Evolutionary conservation across 2,888 invertebrate genomes (phyloP).

Genomic region (Encarsia formosa): DNA sequence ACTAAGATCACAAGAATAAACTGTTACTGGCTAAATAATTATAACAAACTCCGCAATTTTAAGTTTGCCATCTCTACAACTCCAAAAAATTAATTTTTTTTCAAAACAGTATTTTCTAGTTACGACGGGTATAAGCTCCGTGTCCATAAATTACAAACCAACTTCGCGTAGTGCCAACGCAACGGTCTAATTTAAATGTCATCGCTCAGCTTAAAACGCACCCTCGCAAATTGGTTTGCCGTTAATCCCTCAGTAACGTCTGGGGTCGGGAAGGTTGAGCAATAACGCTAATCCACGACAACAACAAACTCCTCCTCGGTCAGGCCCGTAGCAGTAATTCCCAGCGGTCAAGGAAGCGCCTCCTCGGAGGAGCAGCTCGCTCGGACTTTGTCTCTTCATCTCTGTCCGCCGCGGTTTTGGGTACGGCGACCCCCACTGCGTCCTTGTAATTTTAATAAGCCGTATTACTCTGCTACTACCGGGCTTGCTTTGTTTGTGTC

Average conservation of each 20-base stretch:
- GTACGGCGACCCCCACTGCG: slow-evolving; percentile 13
- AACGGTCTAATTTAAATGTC: slow-evolving; percentile 13
- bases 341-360: slow-evolving; percentile 42
- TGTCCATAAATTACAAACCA: slow-evolving; percentile 1
- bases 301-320: slow-evolving; percentile 33
- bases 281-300: slow-evolving; percentile 48
- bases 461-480: slow-evolving; percentile 38
- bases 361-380: slow-evolving; percentile 27
- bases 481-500: too few relatives aligned
- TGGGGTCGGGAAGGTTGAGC: slow-evolving; percentile 36
- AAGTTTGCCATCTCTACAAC: too few relatives aligned
- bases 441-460: slow-evolving; percentile 50
- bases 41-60: too few relatives aligned
- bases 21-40: too few relatives aligned
- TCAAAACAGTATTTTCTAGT: slow-evolving; percentile 3
- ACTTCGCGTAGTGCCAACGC: background rate
- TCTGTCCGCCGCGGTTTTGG: slow-evolving; percentile 42
- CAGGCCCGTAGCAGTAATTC: slow-evolving; percentile 42
- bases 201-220: slow-evolving; percentile 10
- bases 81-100: too few relatives aligned
- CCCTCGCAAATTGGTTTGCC: slow-evolving; percentile 26
- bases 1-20: too few relatives aligned
- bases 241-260: slow-evolving; percentile 37
- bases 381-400: slow-evolving; percentile 40
- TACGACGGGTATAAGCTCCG: background rate